A percentile compares a stretch with the other conserved stretches of the same genome.
Conservation (phyloP, 2,888 invertebrate genomes). For the Dasysyrphus tricinctus region DNA sequence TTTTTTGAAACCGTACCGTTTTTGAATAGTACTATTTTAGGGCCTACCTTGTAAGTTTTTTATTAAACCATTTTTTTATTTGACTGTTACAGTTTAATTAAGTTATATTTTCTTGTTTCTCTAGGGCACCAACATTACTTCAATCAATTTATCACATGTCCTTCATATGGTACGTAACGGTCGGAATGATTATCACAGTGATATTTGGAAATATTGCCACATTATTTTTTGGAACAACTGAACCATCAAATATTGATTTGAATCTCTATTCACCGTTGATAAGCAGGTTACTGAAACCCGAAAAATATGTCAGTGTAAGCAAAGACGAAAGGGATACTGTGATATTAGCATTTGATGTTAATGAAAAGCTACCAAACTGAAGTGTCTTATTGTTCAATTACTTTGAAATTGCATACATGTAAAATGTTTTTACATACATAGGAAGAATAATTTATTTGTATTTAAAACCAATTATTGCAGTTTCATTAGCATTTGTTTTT, state of each 20-base stretch:
- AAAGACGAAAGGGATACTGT: conserved; percentile 77
- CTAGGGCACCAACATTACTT: conserved; percentile 76
- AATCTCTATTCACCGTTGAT: conserved; percentile 87
- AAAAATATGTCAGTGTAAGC: conserved; percentile 79
- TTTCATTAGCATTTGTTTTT: no score
- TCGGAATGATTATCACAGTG: conserved; percentile 86
- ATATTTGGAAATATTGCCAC: conserved; percentile 85
- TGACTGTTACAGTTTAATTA: background rate
- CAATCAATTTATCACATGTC: conserved; percentile 86
- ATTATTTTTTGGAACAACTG: conserved; percentile 84
- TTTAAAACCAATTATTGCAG: no score
- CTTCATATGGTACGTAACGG: conserved; percentile 88
- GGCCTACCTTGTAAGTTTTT: conserved; percentile 75
- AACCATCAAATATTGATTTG: conserved; percentile 85
- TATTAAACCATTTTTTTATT: conserved; percentile 20
- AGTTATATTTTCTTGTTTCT: conserved; percentile 3
- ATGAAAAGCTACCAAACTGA: conserved; percentile 35
- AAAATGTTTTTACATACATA: no score
- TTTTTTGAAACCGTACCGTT: background rate
- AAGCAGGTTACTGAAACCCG: conserved; percentile 83
- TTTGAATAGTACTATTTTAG: conserved; percentile 62
- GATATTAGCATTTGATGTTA: conserved; percentile 76
- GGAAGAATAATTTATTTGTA: no score
- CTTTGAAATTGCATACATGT: no score
- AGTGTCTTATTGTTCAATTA: background rate